phyloP scores from a whole-genome alignment of 2,113 vertebrate genomes.

The Grus americana region DNA sequence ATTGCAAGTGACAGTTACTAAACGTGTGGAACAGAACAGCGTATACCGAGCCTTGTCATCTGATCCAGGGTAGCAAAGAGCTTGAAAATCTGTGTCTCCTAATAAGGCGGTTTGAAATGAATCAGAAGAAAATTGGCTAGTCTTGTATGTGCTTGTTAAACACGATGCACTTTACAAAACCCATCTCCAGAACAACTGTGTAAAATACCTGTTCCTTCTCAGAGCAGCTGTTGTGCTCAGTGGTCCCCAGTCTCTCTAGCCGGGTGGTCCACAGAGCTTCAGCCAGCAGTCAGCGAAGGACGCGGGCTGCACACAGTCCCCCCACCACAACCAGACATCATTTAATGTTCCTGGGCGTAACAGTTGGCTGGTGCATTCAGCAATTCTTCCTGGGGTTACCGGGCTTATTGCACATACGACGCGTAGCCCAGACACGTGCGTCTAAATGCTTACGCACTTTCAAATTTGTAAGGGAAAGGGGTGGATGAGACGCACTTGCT shows the following conservation, averaged over 20 bases:
- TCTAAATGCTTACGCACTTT: rapidly evolving
- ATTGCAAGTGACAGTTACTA: neutral
- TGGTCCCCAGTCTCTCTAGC: neutral
- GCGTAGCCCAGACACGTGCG: neutral
- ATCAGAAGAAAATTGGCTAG: neutral
- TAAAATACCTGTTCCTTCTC: neutral
- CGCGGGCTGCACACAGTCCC: neutral
- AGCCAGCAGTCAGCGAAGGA: rapidly evolving
- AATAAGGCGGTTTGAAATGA: neutral
- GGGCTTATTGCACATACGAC: rapidly evolving
- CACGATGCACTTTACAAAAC: neutral
- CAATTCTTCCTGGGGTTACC: neutral
- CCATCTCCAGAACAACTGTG: neutral
- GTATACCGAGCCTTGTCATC: neutral
- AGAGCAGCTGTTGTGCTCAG: neutral
- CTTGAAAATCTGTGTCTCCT: neutral
- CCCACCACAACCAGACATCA: neutral
- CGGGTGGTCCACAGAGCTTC: neutral
- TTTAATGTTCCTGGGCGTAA: no score
- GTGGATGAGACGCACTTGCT: neutral
- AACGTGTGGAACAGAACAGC: neutral
- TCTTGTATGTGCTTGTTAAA: neutral
- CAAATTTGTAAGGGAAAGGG: neutral
- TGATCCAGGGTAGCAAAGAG: neutral
- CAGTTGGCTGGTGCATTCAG: neutral